A percentile compares a stretch with the other conserved stretches of the same genome.
phyloP scores from a whole-genome alignment of 2,113 vertebrate genomes.

The Xenotilapia longispinis region DNA sequence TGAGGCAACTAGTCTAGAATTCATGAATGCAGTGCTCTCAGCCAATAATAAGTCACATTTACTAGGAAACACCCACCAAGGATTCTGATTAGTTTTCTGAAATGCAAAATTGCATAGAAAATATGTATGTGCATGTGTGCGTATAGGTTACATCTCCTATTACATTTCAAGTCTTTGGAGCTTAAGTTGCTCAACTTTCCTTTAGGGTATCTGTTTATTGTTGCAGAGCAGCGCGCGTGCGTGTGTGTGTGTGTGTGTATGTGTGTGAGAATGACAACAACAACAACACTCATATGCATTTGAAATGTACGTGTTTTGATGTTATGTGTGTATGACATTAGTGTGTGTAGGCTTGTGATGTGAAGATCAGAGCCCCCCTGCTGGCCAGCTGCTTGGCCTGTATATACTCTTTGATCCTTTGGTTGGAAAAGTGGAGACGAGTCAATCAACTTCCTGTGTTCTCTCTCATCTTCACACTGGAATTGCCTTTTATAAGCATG shows the following conservation, averaged over 20 bases:
- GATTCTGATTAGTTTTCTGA: not conserved
- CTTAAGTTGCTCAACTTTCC: not conserved
- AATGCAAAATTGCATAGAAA: not conserved
- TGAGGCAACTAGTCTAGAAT: not conserved
- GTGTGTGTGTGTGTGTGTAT: too few species aligned
- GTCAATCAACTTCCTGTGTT: not conserved
- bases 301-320: not conserved
- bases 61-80: not conserved
- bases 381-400: conserved; percentile 5
- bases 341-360: not conserved
- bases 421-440: not conserved
- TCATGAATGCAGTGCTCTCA: not conserved
- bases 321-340: not conserved
- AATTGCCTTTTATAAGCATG: not conserved
- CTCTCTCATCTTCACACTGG: not conserved
- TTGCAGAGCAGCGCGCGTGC: not conserved
- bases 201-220: not conserved
- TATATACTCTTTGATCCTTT: conserved; percentile 9
- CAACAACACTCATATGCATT: not conserved
- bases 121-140: not conserved
- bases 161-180: not conserved
- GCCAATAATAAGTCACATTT: not conserved
- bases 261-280: not conserved
- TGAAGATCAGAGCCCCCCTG: conserved; percentile 22
- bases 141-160: not conserved